These are phyloP conservation scores for Gallinago jamesoni DNA, from an alignment of 2,113 vertebrate genomes.

Conservation along the genomic window DNA sequence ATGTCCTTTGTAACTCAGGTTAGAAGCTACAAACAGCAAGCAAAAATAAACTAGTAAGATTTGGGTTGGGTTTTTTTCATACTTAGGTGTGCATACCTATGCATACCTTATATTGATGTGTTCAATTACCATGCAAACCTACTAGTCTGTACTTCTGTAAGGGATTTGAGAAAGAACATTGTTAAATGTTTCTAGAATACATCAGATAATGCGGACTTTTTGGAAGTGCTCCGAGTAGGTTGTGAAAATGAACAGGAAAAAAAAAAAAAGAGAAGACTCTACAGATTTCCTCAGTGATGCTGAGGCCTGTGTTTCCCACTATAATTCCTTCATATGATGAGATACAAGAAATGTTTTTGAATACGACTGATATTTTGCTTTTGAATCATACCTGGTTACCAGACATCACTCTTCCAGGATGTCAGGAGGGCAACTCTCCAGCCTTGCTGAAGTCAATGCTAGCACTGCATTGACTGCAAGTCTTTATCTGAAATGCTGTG, in stretches of 20 bases:
- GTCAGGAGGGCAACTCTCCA: neutral
- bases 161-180: neutral
- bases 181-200: neutral
- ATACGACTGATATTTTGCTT: neutral
- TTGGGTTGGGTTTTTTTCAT: neutral
- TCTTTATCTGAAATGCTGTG: neutral
- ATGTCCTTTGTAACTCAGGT: neutral
- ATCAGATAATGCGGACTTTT: accelerated
- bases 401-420: neutral
- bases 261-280: neutral
- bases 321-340: neutral
- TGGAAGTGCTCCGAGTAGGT: neutral
- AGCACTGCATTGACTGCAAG: neutral
- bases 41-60: neutral
- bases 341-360: neutral
- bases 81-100: neutral
- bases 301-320: neutral
- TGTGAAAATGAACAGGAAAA: neutral
- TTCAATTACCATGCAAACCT: neutral
- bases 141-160: neutral
- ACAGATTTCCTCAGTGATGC: neutral
- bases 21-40: neutral
- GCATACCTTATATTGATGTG: neutral
- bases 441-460: neutral
- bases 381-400: neutral